Conservation (phyloP, 2,113 vertebrate species). For the Puffinus mauretanicus region DNA sequence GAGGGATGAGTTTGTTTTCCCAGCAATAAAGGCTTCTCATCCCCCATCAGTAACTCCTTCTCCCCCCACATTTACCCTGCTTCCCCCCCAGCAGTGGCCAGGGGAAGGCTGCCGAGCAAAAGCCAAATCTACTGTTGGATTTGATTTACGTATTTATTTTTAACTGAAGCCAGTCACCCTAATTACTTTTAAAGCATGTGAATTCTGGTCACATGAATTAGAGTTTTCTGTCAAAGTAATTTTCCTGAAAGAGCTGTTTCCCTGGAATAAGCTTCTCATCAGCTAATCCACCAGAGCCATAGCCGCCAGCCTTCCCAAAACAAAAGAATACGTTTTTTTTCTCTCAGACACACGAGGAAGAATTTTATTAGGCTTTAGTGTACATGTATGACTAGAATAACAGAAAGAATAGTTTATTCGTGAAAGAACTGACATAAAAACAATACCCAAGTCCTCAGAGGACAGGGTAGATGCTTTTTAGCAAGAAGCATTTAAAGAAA, state of each 20-base stretch:
- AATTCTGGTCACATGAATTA: neutral
- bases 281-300: neutral
- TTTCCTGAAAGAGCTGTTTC: conserved; percentile 20
- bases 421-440: neutral
- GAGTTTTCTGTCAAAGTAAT: conserved; percentile 34
- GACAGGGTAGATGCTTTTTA: neutral
- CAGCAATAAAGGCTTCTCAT: neutral
- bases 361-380: conserved; percentile 11
- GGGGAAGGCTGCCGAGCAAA: neutral
- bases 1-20: neutral
- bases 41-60: neutral
- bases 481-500: neutral
- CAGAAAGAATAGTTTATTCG: conserved; percentile 15
- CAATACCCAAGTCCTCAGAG: neutral
- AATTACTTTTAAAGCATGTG: conserved; percentile 14
- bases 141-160: neutral
- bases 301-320: neutral
- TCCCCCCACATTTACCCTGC: neutral
- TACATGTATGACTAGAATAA: conserved; percentile 5
- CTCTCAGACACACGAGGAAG: neutral
- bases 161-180: neutral
- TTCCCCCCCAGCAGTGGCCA: fast-evolving
- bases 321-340: neutral
- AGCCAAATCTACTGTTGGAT: neutral
- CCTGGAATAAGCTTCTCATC: conserved; percentile 13